These are phyloP conservation scores for Sporophila hypoxantha DNA, from an alignment of 2,113 vertebrate genomes.

Conservation along the genomic window DNA sequence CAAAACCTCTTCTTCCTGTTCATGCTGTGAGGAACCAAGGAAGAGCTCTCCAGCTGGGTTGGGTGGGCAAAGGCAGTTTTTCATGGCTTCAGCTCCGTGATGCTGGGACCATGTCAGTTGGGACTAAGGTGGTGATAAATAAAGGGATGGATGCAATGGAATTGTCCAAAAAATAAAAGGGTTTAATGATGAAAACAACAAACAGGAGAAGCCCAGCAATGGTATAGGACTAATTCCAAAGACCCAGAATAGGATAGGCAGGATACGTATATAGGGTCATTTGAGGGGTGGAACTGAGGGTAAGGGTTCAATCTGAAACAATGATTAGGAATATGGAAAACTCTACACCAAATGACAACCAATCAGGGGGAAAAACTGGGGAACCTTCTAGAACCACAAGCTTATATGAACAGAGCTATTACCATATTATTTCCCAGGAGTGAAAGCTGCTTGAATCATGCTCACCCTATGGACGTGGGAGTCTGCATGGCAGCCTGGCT, in stretches of 20 bases:
- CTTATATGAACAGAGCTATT: not conserved
- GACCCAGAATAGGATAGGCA: not conserved
- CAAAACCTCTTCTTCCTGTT: not conserved
- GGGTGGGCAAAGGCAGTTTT: not conserved
- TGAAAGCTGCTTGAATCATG: not conserved
- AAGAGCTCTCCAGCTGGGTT: not conserved
- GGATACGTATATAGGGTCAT: not conserved
- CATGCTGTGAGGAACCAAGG: not conserved
- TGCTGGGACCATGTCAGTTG: accelerated
- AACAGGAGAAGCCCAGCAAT: too few species aligned
- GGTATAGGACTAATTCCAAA: not conserved
- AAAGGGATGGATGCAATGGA: not conserved
- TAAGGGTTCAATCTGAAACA: too few species aligned
- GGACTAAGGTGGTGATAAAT: not conserved
- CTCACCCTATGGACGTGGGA: not conserved
- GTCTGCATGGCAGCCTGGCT: not conserved
- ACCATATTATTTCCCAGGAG: too few species aligned
- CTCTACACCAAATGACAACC: not conserved
- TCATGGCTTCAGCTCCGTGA: accelerated
- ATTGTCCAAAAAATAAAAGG: not conserved
- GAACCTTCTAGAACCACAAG: too few species aligned
- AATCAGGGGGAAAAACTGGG: not conserved
- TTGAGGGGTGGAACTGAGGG: not conserved
- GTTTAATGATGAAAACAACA: not conserved
- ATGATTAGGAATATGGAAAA: not conserved